Evolutionary conservation across 1,140 invertebrate genomes (phyloP).

Genomic region (Anthonomus grandis): DNA sequence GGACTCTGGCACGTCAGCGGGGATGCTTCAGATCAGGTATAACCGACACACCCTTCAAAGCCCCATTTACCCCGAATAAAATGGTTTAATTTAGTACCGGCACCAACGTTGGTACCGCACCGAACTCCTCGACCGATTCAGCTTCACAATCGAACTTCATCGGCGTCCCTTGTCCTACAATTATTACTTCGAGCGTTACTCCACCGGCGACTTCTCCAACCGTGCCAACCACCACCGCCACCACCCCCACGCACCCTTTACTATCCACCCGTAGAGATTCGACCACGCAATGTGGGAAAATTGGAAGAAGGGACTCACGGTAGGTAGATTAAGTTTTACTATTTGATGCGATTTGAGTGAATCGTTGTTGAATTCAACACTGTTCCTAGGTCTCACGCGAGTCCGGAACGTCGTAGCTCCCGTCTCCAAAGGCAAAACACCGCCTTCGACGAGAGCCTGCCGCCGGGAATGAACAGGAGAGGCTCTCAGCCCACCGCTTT

Average conservation of each 20-base stretch:
- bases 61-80: background rate
- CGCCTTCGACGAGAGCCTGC: slow-evolving; percentile 80
- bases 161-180: slow-evolving; percentile 70
- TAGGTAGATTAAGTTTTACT: background rate
- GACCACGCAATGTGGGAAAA: slow-evolving; percentile 72
- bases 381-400: slow-evolving; percentile 47
- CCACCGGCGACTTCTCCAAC: slow-evolving; percentile 67
- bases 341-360: background rate
- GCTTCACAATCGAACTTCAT: slow-evolving; percentile 12
- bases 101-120: slow-evolving; percentile 19
- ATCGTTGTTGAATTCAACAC: background rate
- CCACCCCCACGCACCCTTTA: slow-evolving; percentile 59
- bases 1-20: slow-evolving; percentile 56
- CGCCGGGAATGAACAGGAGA: slow-evolving; percentile 61
- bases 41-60: background rate
- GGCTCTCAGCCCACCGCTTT: slow-evolving; percentile 75
- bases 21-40: slow-evolving; percentile 17
- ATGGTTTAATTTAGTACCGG: background rate
- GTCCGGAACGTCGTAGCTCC: slow-evolving; percentile 66
- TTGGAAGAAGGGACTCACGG: slow-evolving; percentile 62
- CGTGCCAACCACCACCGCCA: slow-evolving; percentile 52
- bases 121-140: slow-evolving; percentile 20
- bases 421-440: slow-evolving; percentile 80
- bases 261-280: slow-evolving; percentile 71
- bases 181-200: slow-evolving; percentile 76